phyloP scores from a whole-genome alignment of 2,888 invertebrate genomes.

The Listrodromus nycthemerus region DNA sequence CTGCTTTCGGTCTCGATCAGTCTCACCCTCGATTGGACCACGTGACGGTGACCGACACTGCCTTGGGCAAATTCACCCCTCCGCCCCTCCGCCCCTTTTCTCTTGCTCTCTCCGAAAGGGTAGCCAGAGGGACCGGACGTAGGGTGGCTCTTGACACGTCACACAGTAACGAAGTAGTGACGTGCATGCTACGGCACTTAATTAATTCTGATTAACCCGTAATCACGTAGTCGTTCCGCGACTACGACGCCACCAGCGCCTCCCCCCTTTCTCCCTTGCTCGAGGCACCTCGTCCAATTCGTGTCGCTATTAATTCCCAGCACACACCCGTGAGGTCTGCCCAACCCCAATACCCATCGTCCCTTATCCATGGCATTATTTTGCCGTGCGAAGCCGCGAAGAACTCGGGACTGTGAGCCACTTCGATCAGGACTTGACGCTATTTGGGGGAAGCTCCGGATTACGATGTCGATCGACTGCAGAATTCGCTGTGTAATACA shows the following conservation, averaged over 20 bases:
- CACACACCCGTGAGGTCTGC: conserved; percentile 60
- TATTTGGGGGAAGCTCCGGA: conserved; percentile 1
- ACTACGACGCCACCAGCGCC: conserved; percentile 30
- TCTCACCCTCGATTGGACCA: conserved; percentile 27
- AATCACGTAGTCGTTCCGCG: conserved; percentile 83
- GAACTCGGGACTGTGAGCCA: conserved; percentile 5
- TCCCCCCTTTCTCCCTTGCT: conserved; percentile 37
- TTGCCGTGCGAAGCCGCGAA: conserved; percentile 10
- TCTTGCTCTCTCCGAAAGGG: conserved; percentile 2
- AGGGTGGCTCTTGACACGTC: conserved; percentile 83
- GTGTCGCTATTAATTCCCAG: conserved; percentile 80
- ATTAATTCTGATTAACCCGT: conserved; percentile 84
- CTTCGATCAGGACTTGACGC: conserved; percentile 56
- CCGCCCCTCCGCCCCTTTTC: neutral
- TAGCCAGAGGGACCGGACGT: conserved; percentile 71
- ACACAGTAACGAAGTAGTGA: conserved; percentile 84
- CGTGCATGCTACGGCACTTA: conserved; percentile 83
- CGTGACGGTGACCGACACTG: neutral
- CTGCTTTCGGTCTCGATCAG: conserved; percentile 35
- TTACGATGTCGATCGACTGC: conserved; percentile 18
- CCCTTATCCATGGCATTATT: conserved; percentile 33
- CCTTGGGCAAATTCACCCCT: conserved; percentile 10
- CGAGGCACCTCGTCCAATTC: conserved; percentile 80
- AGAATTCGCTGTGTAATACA: neutral
- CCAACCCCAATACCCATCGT: conserved; percentile 13